phyloP scores from a whole-genome alignment of 2,888 invertebrate species.

The Heteropelma amictum region DNA sequence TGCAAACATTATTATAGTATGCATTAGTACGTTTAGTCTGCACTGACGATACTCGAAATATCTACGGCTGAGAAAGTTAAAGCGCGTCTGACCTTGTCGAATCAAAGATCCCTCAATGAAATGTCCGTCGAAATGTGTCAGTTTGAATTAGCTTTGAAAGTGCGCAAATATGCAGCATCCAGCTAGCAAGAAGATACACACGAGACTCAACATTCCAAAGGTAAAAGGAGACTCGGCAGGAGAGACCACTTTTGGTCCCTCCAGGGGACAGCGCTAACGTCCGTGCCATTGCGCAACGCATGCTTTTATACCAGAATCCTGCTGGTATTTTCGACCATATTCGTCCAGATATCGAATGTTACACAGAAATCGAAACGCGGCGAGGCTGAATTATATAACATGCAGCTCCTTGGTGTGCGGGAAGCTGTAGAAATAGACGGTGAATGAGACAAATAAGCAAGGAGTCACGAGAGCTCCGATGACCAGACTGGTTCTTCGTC shows the following conservation, averaged over 20 bases:
- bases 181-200: background rate
- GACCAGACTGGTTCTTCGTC: conserved; percentile 11
- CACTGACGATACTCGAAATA: too few species aligned
- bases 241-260: conserved; percentile 27
- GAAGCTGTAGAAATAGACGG: conserved; percentile 6
- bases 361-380: conserved; percentile 3
- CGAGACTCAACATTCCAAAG: background rate
- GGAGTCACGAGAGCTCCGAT: background rate
- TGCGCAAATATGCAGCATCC: too few species aligned
- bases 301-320: conserved; percentile 13
- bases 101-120: too few species aligned
- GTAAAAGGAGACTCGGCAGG: background rate
- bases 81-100: too few species aligned
- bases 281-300: conserved; percentile 14
- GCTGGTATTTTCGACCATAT: background rate
- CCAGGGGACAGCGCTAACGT: conserved; percentile 4
- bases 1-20: too few species aligned
- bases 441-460: conserved; percentile 32
- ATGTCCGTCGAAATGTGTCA: too few species aligned
- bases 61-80: too few species aligned
- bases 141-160: too few species aligned
- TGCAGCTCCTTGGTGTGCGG: background rate
- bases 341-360: conserved; percentile 34
- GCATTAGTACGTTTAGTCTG: too few species aligned
- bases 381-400: background rate